A percentile compares a stretch with the other conserved stretches of the same genome.
Evolutionary conservation across 2,888 invertebrate genomes (phyloP).

Genomic region (Parnassius smintheus): DNA sequence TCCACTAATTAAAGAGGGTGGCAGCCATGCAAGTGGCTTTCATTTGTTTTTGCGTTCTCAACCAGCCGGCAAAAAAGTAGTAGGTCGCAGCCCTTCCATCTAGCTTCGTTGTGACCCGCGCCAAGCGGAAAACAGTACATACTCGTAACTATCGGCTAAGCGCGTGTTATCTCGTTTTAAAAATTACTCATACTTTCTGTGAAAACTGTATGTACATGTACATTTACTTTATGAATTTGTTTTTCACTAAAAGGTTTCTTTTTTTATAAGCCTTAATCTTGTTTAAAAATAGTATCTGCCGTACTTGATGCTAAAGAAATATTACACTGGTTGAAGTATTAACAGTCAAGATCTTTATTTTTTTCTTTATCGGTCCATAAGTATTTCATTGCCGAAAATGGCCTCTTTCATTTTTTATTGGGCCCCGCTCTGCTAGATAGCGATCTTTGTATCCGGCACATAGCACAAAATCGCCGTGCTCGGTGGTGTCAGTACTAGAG

Average conservation of each 20-base stretch:
- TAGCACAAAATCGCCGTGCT: too few relatives aligned
- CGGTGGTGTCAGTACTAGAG: too few relatives aligned
- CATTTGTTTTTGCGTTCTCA: constrained; percentile 40
- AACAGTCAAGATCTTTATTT: too few relatives aligned
- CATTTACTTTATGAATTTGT: not conserved
- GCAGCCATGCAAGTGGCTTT: constrained; percentile 40
- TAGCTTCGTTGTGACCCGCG: constrained; percentile 25
- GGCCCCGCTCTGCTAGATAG: too few relatives aligned
- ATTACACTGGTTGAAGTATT: too few relatives aligned
- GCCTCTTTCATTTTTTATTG: too few relatives aligned
- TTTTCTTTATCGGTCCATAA: too few relatives aligned
- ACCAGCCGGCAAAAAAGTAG: constrained; percentile 32
- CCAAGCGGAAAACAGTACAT: constrained; percentile 15
- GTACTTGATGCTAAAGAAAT: too few relatives aligned
- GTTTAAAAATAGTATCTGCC: too few relatives aligned
- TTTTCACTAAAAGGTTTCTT: not conserved
- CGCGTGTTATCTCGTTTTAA: constrained; percentile 19
- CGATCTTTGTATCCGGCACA: too few relatives aligned
- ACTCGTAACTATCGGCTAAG: constrained; percentile 13
- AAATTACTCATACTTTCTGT: constrained; percentile 12
- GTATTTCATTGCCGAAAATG: too few relatives aligned
- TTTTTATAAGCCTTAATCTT: not conserved
- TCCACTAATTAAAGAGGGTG: constrained; percentile 46
- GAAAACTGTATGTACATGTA: not conserved
- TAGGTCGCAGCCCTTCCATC: constrained; percentile 31